phyloP scores from a whole-genome alignment of 2,888 invertebrate species.

The Anarsia innoxiella region DNA sequence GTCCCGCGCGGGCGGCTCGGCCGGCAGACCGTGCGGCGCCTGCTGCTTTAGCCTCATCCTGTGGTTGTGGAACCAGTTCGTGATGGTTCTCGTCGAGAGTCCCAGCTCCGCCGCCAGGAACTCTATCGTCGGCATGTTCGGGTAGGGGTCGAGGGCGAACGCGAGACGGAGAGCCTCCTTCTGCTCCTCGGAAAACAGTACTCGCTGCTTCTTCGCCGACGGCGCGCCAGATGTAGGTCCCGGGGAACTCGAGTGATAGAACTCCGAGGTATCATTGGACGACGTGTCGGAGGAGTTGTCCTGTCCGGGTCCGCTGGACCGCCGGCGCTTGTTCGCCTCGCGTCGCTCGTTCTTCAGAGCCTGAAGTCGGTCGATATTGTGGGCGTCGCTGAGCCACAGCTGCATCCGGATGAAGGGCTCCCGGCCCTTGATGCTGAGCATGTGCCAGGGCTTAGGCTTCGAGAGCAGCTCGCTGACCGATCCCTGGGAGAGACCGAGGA shows the following conservation, averaged over 20 bases:
- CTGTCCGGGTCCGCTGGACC: conserved; percentile 87
- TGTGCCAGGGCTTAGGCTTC: conserved; percentile 99
- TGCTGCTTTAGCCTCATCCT: conserved; percentile 98
- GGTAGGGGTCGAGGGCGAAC: conserved; percentile 97
- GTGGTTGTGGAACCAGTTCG: conserved; percentile 99
- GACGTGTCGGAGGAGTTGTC: conserved; percentile 92
- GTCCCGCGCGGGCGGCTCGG: conserved; percentile 84
- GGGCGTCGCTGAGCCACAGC: conserved; percentile 95
- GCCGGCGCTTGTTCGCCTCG: conserved; percentile 92
- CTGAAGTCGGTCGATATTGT: conserved; percentile 95
- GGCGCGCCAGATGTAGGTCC: conserved; percentile 84
- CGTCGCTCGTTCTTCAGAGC: conserved; percentile 92
- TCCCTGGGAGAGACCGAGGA: conserved; percentile 96
- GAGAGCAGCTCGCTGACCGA: conserved; percentile 97
- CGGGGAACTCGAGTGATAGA: conserved; percentile 89
- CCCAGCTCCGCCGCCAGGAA: conserved; percentile 94
- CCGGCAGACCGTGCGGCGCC: conserved; percentile 84
- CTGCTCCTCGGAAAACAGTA: conserved; percentile 98
- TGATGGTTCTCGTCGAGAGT: conserved; percentile 95
- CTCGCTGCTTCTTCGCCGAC: conserved; percentile 95
- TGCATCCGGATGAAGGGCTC: conserved; percentile 98
- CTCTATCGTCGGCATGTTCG: conserved; percentile 96
- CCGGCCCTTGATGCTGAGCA: conserved; percentile 97
- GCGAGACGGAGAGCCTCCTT: conserved; percentile 96
- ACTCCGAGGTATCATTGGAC: conserved; percentile 91